Percentiles rank a stretch among this genome's conserved stretches.
phyloP scores from a whole-genome alignment of 2,113 vertebrate species.

The Gobiocypris rarus region DNA sequence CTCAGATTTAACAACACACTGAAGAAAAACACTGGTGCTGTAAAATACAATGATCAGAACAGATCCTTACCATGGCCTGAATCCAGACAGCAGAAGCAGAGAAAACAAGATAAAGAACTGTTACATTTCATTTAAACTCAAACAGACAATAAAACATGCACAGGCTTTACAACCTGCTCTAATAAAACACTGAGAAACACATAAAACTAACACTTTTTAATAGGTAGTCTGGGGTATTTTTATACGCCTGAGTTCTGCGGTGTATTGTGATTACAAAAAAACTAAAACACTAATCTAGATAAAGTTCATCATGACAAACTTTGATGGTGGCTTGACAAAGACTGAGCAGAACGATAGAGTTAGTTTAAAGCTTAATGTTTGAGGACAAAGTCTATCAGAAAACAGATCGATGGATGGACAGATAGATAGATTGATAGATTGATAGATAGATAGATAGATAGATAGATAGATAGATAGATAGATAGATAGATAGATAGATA shows the following conservation, averaged over 20 bases:
- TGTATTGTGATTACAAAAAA: background rate
- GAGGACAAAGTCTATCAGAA: too few relatives aligned
- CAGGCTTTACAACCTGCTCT: background rate
- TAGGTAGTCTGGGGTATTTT: background rate
- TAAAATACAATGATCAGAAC: background rate
- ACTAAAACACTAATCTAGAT: too few relatives aligned
- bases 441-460: too few relatives aligned
- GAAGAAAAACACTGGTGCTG: background rate
- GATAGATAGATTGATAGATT: too few relatives aligned
- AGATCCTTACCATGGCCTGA: conserved; percentile 57
- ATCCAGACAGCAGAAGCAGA: background rate
- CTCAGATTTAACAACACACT: background rate
- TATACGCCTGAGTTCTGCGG: background rate
- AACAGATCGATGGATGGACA: too few relatives aligned
- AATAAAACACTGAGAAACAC: background rate
- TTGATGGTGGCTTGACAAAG: too few relatives aligned
- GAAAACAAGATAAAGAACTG: conserved; percentile 3
- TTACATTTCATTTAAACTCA: background rate
- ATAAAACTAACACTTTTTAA: background rate
- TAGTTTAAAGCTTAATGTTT: too few relatives aligned
- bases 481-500: too few relatives aligned
- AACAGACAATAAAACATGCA: background rate
- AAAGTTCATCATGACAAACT: too few relatives aligned
- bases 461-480: too few relatives aligned
- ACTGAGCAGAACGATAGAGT: too few relatives aligned